Conservation (phyloP, 2,113 vertebrate genomes). For the Cephalopholis sonnerati region DNA sequence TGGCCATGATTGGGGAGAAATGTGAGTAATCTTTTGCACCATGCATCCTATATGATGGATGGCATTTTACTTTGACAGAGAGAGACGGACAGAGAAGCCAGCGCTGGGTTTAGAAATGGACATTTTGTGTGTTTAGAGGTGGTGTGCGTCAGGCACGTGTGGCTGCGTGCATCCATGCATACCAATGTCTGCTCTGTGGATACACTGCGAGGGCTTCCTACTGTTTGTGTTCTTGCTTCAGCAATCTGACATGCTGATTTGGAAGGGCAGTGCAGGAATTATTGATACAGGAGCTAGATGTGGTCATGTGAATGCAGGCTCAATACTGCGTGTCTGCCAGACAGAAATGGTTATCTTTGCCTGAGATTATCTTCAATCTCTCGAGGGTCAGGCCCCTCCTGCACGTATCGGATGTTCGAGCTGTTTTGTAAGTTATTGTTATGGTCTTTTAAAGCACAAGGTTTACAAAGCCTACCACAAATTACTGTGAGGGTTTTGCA, state of each 20-base stretch:
- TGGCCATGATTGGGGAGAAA: constrained; percentile 59
- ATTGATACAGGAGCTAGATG: constrained; percentile 58
- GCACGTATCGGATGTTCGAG: background rate
- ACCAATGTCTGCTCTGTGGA: constrained; percentile 54
- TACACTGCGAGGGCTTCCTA: constrained; percentile 26
- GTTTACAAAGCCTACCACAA: constrained; percentile 6
- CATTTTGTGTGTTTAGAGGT: constrained; percentile 33
- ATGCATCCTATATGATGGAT: constrained; percentile 64
- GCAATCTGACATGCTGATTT: constrained; percentile 58
- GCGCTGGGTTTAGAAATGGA: constrained; percentile 16
- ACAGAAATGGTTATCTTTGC: background rate
- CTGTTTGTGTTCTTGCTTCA: constrained; percentile 66
- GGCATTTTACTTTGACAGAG: constrained; percentile 46
- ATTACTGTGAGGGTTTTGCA: constrained; percentile 23
- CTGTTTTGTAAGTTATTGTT: constrained; percentile 15
- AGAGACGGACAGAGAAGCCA: constrained; percentile 26
- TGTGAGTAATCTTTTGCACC: constrained; percentile 63
- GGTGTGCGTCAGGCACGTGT: constrained; percentile 27
- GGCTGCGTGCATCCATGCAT: constrained; percentile 56
- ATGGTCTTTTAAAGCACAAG: background rate
- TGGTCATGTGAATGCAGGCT: constrained; percentile 39
- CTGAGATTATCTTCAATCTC: constrained; percentile 3
- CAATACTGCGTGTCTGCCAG: background rate
- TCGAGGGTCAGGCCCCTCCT: background rate
- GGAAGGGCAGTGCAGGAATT: constrained; percentile 52